Conservation (phyloP, 2,113 vertebrate genomes). For the Hymenochirus boettgeri region DNA sequence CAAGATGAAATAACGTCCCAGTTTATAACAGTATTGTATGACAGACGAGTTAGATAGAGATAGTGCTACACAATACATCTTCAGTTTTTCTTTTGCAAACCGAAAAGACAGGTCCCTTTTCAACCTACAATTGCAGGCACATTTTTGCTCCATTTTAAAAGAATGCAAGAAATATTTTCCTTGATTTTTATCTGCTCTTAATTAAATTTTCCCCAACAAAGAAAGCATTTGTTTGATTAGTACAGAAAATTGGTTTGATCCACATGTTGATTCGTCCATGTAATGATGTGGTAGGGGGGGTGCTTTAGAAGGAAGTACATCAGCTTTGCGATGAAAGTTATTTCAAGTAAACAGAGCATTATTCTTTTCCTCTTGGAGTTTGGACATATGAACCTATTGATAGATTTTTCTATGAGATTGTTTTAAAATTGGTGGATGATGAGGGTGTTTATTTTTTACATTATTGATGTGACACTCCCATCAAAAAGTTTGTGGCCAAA, state of each 20-base stretch:
- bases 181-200: constrained; percentile 71
- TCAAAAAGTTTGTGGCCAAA: no score
- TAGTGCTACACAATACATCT: constrained; percentile 71
- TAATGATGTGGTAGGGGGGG: constrained; percentile 34
- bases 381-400: constrained; percentile 2
- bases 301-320: constrained; percentile 34
- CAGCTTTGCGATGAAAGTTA: constrained; percentile 37
- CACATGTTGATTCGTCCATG: constrained; percentile 25
- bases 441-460: no score
- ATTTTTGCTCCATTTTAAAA: constrained; percentile 66
- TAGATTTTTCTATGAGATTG: no score
- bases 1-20: constrained; percentile 49
- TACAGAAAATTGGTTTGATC: constrained; percentile 34
- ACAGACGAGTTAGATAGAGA: constrained; percentile 68
- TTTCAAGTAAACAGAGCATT: constrained; percentile 21
- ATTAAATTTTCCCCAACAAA: constrained; percentile 73
- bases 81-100: constrained; percentile 62
- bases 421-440: no score
- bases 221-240: constrained; percentile 50
- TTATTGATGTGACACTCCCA: no score
- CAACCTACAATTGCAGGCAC: constrained; percentile 55
- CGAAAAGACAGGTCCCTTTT: constrained; percentile 52
- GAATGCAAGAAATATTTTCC: constrained; percentile 59
- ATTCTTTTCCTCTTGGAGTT: no score
- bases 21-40: constrained; percentile 70